phyloP scores from a whole-genome alignment of 2,113 vertebrate genomes.

The Laterallus jamaicensis region DNA sequence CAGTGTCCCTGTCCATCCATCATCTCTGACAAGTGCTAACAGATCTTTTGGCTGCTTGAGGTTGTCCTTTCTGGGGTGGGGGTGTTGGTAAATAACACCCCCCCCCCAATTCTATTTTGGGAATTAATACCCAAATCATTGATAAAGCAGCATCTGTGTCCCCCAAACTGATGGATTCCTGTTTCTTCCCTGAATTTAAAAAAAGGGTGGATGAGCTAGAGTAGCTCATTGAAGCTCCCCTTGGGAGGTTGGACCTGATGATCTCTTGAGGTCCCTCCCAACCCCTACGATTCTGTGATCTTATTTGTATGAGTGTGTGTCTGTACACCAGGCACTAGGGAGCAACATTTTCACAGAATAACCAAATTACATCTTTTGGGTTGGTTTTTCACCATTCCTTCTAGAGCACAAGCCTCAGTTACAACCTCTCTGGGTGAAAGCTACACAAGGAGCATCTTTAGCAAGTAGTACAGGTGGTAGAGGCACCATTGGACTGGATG shows the following conservation, averaged over 20 bases:
- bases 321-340: not conserved
- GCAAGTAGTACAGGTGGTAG: no score
- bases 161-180: not conserved
- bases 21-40: fast-evolving
- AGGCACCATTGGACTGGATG: no score
- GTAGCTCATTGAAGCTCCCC: not conserved
- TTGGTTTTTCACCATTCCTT: not conserved
- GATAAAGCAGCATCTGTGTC: not conserved
- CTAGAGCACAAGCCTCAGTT: not conserved
- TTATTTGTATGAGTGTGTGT: fast-evolving
- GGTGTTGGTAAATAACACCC: not conserved
- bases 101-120: not conserved
- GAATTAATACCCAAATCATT: not conserved
- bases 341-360: not conserved
- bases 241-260: no score
- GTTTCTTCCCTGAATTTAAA: not conserved
- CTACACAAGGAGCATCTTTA: not conserved
- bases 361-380: not conserved
- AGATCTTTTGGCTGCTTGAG: not conserved
- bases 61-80: not conserved
- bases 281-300: no score
- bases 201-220: not conserved
- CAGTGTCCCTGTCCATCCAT: fast-evolving
- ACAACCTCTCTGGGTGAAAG: no score
- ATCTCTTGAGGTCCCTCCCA: no score